Evolutionary conservation across 1,140 invertebrate genomes (phyloP), one percentile per base, ranked within the genome.

Genomic region (Cyclargus thomasi): DNA sequence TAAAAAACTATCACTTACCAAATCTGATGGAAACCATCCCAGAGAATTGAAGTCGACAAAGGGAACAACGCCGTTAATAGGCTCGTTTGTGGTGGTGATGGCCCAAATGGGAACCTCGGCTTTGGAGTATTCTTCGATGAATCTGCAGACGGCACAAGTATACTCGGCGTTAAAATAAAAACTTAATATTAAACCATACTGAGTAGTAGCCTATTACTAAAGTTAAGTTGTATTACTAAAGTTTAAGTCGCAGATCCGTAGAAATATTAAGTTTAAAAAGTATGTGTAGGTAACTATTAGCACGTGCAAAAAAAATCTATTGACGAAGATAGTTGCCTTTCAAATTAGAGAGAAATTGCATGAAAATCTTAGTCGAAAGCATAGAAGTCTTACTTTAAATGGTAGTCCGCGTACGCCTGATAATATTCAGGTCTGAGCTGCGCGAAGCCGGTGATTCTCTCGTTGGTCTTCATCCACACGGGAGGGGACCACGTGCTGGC

Each of bases 381-480:
- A 4, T 29, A 5, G 16, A 23, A 14, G 11, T 70, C 82, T 87
- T 93, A 92, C 92, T 92, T 95, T 1, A 96, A 78, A 79, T 96
- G 93, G 79, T 98, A 98, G 75, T 97, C 91, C 0, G 96, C 96
- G 91, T 94, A 98, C 0, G 93, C 83, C 81, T 96, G 93, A 78
- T 96, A 97, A 80, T 95, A 96, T 64, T 94, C 88, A 1, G 87
- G 83, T 71, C 93, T 93, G 0, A 99, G 80, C 23, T 80, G 81
- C 39, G 92, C 92, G 76, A 77, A 83, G 11, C 93, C 93, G 6
- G 88, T 90, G 77, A 92, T 93, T 63, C 83, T 86, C 21, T 94
- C 90, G 75, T 95, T 97, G 0, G 94, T 95, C 89, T 99, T 99
- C 97, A 99, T 99, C 97, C 97, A 99, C 5, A 91, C 85, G 0